Evolutionary conservation across 2,113 vertebrate genomes (phyloP).

Genomic region (Tonatia bakeri): DNA sequence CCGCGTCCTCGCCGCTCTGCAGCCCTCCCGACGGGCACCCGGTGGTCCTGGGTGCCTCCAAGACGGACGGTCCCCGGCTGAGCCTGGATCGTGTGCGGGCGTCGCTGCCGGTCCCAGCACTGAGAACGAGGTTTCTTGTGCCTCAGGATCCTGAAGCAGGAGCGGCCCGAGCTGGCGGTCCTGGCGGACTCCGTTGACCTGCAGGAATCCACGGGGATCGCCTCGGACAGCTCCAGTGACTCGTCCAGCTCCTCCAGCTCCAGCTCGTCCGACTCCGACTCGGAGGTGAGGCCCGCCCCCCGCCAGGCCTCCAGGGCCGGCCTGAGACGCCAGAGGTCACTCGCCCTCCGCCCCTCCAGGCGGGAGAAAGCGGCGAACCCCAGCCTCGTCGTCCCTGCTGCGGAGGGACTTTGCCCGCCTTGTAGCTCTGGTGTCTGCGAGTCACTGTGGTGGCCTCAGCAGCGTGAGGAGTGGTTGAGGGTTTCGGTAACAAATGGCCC

Average conservation of each 20-base stretch:
- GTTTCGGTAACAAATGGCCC: accelerated
- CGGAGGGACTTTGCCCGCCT: accelerated
- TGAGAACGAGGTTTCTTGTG: not conserved
- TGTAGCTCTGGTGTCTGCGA: accelerated
- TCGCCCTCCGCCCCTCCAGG: too few relatives aligned
- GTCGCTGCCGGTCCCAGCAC: not conserved
- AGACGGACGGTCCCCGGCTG: not conserved
- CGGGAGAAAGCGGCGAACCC: accelerated
- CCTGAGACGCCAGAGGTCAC: accelerated
- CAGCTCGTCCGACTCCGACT: conserved; percentile 93
- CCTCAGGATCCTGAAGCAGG: conserved; percentile 89
- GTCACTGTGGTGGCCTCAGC: accelerated
- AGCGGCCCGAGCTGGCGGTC: conserved; percentile 91
- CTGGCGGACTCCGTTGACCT: conserved; percentile 96
- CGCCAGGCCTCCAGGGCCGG: accelerated
- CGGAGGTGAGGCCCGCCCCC: conserved; percentile 83
- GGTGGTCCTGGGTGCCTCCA: not conserved
- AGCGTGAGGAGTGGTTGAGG: accelerated
- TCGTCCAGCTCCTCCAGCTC: conserved; percentile 97
- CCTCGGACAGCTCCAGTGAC: conserved; percentile 97
- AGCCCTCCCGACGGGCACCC: not conserved
- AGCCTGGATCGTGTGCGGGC: accelerated
- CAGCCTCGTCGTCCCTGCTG: accelerated
- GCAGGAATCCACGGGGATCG: conserved; percentile 97
- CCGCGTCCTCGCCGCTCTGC: not conserved